These are phyloP conservation scores for Hyalella azteca DNA, from an alignment of 2,888 invertebrate genomes.

Conservation along the genomic window DNA sequence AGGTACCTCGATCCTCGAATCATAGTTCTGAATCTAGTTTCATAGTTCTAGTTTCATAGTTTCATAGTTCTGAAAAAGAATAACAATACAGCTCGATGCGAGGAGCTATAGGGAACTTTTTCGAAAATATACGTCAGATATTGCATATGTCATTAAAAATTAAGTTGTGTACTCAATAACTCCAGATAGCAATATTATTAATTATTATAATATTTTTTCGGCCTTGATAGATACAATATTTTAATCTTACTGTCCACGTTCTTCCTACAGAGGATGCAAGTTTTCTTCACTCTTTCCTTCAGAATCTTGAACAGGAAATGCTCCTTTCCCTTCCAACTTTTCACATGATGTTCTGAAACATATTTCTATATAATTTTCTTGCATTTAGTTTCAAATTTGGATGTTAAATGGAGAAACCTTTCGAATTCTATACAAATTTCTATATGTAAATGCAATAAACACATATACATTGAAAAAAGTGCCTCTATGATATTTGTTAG, in stretches of 20 bases:
- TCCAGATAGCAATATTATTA: no score
- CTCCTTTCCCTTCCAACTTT: not conserved
- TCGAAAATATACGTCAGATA: no score
- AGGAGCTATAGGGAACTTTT: no score
- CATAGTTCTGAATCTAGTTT: no score
- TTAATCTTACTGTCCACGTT: no score
- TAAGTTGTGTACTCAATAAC: no score
- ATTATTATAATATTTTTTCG: no score
- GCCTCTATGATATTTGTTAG: slow-evolving; percentile 26
- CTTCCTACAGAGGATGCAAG: not conserved
- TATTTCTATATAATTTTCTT: not conserved
- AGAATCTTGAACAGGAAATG: not conserved
- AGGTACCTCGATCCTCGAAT: no score
- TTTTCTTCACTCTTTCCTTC: not conserved
- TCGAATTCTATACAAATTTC: not conserved
- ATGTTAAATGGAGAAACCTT: not conserved
- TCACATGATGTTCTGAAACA: not conserved
- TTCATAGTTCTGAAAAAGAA: not conserved
- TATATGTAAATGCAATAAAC: slow-evolving; percentile 23
- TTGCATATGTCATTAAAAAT: no score
- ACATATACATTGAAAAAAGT: slow-evolving; percentile 30
- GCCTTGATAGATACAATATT: no score
- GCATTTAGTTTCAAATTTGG: not conserved
- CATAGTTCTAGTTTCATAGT: not conserved
- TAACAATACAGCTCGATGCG: no score